A percentile compares a stretch with the other conserved stretches of the same genome.
These are phyloP conservation scores for Limnephilus rhombicus DNA, from an alignment of 2,888 invertebrate genomes.

Conservation along the genomic window DNA sequence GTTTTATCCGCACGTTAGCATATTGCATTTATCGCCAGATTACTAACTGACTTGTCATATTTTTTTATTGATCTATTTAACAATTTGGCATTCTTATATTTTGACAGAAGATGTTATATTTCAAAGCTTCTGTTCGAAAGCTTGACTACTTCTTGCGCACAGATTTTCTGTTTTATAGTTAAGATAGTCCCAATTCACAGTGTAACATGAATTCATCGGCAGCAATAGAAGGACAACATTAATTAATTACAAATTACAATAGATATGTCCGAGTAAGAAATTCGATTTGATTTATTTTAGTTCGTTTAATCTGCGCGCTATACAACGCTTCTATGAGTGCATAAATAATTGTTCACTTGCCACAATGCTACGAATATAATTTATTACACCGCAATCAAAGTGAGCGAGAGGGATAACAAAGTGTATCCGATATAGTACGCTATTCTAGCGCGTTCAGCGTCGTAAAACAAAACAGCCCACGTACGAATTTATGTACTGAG, in stretches of 20 bases:
- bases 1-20: background rate
- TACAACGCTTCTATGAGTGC: background rate
- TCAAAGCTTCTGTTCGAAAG: background rate
- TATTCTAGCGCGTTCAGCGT: slow-evolving; percentile 27
- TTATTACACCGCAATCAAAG: slow-evolving; percentile 26
- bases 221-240: background rate
- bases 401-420: background rate
- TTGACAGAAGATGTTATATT: background rate
- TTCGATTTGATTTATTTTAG: background rate
- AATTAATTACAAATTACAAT: background rate
- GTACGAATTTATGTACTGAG: slow-evolving; percentile 36
- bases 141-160: background rate
- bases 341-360: background rate
- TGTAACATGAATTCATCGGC: background rate
- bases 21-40: background rate
- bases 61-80: background rate
- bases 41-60: background rate
- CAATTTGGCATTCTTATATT: background rate
- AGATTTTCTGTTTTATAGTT: background rate
- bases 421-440: slow-evolving; percentile 30
- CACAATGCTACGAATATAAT: background rate
- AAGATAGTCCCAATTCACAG: background rate
- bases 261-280: background rate
- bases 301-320: background rate
- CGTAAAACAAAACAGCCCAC: slow-evolving; percentile 53